Base-by-base conservation (phyloP, 1,140 invertebrate species). In the Procambarus virginalis region DNA sequence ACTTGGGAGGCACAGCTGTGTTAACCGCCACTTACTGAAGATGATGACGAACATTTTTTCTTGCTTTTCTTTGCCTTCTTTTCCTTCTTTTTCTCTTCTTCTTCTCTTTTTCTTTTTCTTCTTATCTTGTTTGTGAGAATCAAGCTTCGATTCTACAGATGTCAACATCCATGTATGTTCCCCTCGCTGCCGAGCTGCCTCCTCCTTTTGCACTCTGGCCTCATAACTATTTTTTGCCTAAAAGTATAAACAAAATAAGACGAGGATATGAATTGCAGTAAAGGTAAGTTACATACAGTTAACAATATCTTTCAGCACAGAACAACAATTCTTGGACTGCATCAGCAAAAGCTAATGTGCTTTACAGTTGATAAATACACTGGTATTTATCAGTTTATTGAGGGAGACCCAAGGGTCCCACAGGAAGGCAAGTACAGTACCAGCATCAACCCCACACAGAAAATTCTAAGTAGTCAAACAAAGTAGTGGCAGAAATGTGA, bases 81-180 rank as follows among this genome's bases (percentile, higher is more conserved):
- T 22, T 76, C 78, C 49, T 82, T 81, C n/a, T 80, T 34, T 80
- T 70, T 45, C 60, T 68, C 77, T 87, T 80, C n/a, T 88, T 81
- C 34, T 87, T 78, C 48, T 88, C 68, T 88, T 81, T 48, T 81
- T 81, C 22, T 88, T 80, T 60, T 82, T 88, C 49, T 87, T 87
- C 85, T 75, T 88, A 17, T 70, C 64, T 55, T 51, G 6, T 10
- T 51, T 60, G 60, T 77, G 49, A 34, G 73, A 51, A 22, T 58
- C 14, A n/a, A 86, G 84, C 48, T 73, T 45, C 4, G 84, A 76
- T 68, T 86, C 84, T 73, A 88, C 86, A 34, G 78, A 82, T 22
- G 86, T 55, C 86, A 88, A 70, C 86, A 88, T 88, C 86, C 86
- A 88, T 6, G 64, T 34, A 55, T 88, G 86, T 34, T 88, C 86